Evolutionary conservation across 2,797 vertebrate genomes (phyloP).

Genomic region (Echeneis naucrates): DNA sequence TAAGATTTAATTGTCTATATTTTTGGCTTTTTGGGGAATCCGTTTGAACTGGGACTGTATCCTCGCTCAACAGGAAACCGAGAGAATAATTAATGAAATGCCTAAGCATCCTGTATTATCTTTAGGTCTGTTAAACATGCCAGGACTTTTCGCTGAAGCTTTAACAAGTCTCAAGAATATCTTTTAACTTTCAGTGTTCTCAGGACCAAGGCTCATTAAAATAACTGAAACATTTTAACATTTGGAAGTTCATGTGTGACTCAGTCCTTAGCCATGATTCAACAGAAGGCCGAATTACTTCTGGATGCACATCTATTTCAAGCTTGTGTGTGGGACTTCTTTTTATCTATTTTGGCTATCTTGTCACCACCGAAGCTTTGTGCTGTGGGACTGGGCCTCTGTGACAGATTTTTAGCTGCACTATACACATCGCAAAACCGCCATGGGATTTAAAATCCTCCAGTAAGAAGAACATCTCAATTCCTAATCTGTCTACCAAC

Average conservation of each 20-base stretch:
- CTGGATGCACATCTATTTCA: conserved; percentile 27
- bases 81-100: conserved; percentile 18
- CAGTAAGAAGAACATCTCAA: conserved; percentile 55
- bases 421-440: conserved; percentile 23
- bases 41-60: not conserved
- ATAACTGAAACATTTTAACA: conserved; percentile 2
- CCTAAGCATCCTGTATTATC: conserved; percentile 1
- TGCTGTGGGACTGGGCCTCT: conserved; percentile 1
- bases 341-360: conserved; percentile 28
- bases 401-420: conserved; percentile 11
- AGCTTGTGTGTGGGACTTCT: not conserved
- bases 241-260: not conserved
- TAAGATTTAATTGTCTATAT: not conserved
- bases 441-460: conserved; percentile 44
- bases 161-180: conserved; percentile 31
- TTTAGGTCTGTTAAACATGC: conserved; percentile 30
- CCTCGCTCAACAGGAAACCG: not conserved
- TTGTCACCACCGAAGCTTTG: conserved; percentile 16
- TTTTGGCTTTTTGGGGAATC: conserved; percentile 1
- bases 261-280: conserved; percentile 7
- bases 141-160: conserved; percentile 17
- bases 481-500: conserved; percentile 54
- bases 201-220: conserved; percentile 14
- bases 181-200: conserved; percentile 1
- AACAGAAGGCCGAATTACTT: conserved; percentile 5